Conservation (phyloP, 2,888 invertebrate species). For the Xestia ashworthii region DNA sequence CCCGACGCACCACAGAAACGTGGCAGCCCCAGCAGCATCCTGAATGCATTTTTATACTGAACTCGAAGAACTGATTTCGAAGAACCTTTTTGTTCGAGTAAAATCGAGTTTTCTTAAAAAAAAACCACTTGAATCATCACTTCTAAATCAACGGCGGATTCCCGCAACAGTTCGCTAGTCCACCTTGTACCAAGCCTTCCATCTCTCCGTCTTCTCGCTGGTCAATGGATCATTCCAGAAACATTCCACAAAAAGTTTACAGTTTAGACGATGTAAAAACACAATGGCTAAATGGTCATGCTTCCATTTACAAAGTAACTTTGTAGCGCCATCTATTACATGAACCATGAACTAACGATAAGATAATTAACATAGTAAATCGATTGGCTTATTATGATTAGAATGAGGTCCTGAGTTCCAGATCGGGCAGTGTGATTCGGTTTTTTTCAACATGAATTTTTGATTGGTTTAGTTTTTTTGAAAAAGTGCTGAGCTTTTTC, state of each 20-base stretch:
- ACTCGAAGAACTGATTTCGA: neutral
- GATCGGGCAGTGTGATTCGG: neutral
- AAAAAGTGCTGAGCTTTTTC: too few relatives aligned
- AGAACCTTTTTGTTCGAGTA: neutral
- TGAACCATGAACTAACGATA: neutral
- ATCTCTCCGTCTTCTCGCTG: neutral
- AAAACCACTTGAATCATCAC: neutral
- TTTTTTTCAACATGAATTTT: neutral
- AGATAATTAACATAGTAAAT: too few relatives aligned
- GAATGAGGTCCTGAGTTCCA: neutral
- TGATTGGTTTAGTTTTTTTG: too few relatives aligned
- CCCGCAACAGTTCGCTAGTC: neutral
- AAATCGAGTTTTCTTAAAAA: neutral
- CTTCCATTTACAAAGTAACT: neutral
- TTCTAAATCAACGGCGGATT: neutral
- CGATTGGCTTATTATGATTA: neutral
- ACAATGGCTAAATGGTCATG: neutral
- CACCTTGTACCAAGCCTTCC: neutral
- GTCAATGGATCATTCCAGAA: neutral
- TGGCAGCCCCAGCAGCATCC: too few relatives aligned
- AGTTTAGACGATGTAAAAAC: neutral
- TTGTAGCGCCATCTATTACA: slow-evolving; percentile 4
- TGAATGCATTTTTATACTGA: too few relatives aligned
- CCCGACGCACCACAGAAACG: too few relatives aligned
- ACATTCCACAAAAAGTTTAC: neutral